phyloP scores from a whole-genome alignment of 2,113 vertebrate genomes.

The Ceratotherium simum region DNA sequence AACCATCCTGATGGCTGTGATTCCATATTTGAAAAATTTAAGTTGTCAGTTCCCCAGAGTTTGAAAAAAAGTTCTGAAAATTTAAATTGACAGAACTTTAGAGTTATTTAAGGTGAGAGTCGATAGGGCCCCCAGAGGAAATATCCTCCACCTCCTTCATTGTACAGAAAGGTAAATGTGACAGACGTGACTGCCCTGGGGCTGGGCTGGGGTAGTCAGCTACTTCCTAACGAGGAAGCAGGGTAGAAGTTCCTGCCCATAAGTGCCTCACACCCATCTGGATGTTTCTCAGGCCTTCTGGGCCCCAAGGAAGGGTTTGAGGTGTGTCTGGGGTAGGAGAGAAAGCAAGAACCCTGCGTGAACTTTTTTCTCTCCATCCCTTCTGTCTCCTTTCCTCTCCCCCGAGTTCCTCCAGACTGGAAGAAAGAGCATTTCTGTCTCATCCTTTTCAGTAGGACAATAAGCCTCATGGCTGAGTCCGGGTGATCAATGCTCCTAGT shows the following conservation, averaged over 20 bases:
- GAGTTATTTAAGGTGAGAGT: not conserved
- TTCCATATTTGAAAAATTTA: not conserved
- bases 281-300: not conserved
- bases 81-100: not conserved
- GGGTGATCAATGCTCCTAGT: too few species aligned
- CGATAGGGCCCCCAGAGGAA: not conserved
- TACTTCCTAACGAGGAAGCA: not conserved
- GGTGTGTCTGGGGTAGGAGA: not conserved
- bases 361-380: not conserved
- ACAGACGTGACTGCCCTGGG: not conserved
- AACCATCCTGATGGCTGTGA: not conserved
- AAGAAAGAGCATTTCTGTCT: not conserved
- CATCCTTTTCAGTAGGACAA: not conserved
- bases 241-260: not conserved
- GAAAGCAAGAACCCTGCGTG: not conserved
- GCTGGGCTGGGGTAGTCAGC: not conserved
- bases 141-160: not conserved
- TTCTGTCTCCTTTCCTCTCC: not conserved
- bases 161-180: not conserved
- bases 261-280: not conserved
- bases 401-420: not conserved
- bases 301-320: not conserved
- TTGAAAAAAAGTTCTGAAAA: constrained; percentile 17
- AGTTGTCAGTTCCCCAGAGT: not conserved
- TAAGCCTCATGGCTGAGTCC: not conserved